These are phyloP conservation scores for Cryptoleucopteryx plumbea DNA, from an alignment of 2,113 vertebrate genomes.

Conservation along the genomic window DNA sequence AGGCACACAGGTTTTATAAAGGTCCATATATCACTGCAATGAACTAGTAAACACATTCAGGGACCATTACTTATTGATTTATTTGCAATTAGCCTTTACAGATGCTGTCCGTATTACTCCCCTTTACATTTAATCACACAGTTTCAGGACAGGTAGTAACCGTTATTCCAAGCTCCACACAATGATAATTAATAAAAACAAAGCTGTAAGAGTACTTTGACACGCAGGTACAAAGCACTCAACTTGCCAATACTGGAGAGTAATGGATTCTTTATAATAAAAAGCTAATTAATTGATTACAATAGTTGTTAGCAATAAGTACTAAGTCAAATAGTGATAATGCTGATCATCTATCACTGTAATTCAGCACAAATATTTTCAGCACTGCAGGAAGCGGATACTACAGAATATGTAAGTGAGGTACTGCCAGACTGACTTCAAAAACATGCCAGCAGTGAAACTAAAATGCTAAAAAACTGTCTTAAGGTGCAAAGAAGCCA, in stretches of 20 bases:
- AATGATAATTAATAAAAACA: conserved; percentile 30
- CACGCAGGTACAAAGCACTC: not conserved
- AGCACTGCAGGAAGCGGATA: not conserved
- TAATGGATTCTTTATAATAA: not conserved
- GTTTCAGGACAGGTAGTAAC: conserved; percentile 23
- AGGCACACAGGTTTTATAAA: not conserved
- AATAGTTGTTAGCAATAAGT: not conserved
- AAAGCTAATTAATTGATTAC: conserved; percentile 16
- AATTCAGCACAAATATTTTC: not conserved
- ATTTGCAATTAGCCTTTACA: conserved; percentile 51
- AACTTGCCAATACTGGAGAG: not conserved
- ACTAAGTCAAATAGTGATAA: not conserved
- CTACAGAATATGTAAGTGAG: not conserved
- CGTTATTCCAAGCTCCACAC: not conserved
- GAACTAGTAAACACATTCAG: conserved; percentile 57
- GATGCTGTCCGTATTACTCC: not conserved
- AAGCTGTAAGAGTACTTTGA: not conserved
- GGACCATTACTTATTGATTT: conserved; percentile 64
- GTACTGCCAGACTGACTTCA: not conserved
- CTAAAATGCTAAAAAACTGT: not conserved
- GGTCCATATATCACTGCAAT: conserved; percentile 30
- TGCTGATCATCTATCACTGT: not conserved
- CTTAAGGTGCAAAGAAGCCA: not conserved
- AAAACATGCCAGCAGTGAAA: not conserved
- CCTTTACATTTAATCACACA: not conserved